Conservation (phyloP, 23 tunicate species). For the Diplosoma virens region DNA sequence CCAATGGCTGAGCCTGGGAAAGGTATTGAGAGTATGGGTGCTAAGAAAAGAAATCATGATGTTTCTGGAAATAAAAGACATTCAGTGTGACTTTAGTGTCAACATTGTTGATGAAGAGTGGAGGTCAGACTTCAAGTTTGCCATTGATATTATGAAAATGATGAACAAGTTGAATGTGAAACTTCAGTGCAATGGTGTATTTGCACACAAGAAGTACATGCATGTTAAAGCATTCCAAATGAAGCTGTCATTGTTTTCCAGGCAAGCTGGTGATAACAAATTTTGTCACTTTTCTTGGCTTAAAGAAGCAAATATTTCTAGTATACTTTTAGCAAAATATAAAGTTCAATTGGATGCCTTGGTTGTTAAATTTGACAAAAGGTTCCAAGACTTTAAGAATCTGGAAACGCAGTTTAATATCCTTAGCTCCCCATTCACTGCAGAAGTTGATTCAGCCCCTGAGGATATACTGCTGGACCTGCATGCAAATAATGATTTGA, state of each 20-base stretch:
- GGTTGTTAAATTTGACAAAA: no score
- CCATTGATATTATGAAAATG: no score
- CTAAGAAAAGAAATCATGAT: not conserved
- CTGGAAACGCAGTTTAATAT: not conserved
- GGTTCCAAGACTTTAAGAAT: not conserved
- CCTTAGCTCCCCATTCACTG: not conserved
- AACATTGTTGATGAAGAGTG: not conserved
- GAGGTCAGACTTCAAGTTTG: not conserved
- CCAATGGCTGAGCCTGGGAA: constrained; percentile 58
- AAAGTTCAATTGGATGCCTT: not conserved
- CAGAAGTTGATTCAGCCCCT: no score
- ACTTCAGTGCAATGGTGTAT: not conserved
- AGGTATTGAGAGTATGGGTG: constrained; percentile 1
- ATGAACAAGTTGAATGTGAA: no score
- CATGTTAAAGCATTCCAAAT: not conserved
- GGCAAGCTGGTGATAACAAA: not conserved
- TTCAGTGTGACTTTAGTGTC: not conserved
- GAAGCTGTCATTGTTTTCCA: not conserved
- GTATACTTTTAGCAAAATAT: not conserved
- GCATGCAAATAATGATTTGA: not conserved
- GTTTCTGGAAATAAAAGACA: not conserved
- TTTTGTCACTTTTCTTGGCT: no score
- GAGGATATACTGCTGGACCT: not conserved
- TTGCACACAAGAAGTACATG: not conserved
- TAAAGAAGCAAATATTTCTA: no score